phyloP scores from a whole-genome alignment of 2,888 invertebrate genomes.

The Philereme vetulata region DNA sequence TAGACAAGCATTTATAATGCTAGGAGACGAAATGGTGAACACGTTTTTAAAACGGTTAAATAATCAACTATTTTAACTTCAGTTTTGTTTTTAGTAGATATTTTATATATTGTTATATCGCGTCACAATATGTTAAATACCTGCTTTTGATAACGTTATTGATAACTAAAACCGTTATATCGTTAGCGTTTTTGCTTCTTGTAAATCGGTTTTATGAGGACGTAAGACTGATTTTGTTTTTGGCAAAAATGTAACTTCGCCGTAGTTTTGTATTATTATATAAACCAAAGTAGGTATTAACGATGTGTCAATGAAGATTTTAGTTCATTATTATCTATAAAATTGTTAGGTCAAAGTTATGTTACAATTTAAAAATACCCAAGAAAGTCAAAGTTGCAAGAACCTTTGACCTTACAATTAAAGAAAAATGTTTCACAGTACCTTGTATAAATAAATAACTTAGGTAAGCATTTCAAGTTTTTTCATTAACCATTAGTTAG shows the following conservation, averaged over 20 bases:
- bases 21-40: neutral
- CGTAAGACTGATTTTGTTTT: slow-evolving; percentile 62
- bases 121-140: neutral
- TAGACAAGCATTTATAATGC: slow-evolving; percentile 21
- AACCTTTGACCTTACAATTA: too few species aligned
- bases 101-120: neutral
- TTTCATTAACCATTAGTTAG: neutral
- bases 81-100: neutral
- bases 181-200: slow-evolving; percentile 36
- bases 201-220: slow-evolving; percentile 66
- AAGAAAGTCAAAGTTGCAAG: too few species aligned
- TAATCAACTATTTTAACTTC: neutral
- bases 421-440: neutral
- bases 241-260: slow-evolving; percentile 29
- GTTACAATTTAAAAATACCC: too few species aligned
- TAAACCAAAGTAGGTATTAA: neutral
- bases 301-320: too few species aligned
- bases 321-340: neutral
- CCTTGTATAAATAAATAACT: slow-evolving; percentile 1
- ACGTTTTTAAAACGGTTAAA: neutral
- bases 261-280: neutral
- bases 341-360: neutral
- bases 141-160: neutral
- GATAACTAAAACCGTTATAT: slow-evolving; percentile 10
- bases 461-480: neutral